A percentile compares a stretch with the other conserved stretches of the same genome.
Conservation (phyloP, 1,140 invertebrate species). For the Eriocheir sinensis region DNA sequence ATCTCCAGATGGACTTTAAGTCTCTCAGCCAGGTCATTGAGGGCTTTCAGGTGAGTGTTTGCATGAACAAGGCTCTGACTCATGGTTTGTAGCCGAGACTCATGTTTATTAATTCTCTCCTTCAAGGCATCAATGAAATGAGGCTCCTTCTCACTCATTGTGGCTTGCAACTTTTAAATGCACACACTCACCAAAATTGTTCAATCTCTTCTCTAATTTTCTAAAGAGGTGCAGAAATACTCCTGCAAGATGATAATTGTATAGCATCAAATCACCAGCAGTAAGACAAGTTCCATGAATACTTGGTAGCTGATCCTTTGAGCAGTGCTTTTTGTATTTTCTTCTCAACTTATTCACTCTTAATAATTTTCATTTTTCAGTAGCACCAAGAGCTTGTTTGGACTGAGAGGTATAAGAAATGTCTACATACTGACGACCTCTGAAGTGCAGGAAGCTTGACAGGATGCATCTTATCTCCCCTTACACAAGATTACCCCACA, state of each 20-base stretch:
- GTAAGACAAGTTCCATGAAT: too few relatives aligned
- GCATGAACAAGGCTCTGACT: conserved; percentile 38
- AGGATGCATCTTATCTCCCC: neutral
- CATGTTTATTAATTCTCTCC: conserved; percentile 49
- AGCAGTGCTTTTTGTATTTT: too few relatives aligned
- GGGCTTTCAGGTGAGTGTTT: conserved; percentile 49
- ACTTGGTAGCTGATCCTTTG: too few relatives aligned
- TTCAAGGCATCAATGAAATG: conserved; percentile 53
- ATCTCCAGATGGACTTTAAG: conserved; percentile 56
- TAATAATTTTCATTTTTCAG: too few relatives aligned
- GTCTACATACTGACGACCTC: neutral
- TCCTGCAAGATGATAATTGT: too few relatives aligned
- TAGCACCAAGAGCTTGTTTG: too few relatives aligned
- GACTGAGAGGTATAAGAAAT: too few relatives aligned
- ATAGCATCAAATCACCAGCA: too few relatives aligned
- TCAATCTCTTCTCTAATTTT: too few relatives aligned
- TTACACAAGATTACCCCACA: neutral
- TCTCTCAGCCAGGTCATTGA: conserved; percentile 43
- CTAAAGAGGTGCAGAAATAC: too few relatives aligned
- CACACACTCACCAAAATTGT: neutral
- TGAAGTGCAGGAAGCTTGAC: neutral
- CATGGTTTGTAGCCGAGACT: conserved; percentile 31
- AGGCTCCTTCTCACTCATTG: conserved; percentile 62
- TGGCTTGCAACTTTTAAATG: neutral
- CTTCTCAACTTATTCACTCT: too few relatives aligned